Percentiles rank a stretch among this genome's conserved stretches.
Evolutionary conservation across 2,113 vertebrate genomes (phyloP).

Genomic region (Apistogramma diplotaenia): DNA sequence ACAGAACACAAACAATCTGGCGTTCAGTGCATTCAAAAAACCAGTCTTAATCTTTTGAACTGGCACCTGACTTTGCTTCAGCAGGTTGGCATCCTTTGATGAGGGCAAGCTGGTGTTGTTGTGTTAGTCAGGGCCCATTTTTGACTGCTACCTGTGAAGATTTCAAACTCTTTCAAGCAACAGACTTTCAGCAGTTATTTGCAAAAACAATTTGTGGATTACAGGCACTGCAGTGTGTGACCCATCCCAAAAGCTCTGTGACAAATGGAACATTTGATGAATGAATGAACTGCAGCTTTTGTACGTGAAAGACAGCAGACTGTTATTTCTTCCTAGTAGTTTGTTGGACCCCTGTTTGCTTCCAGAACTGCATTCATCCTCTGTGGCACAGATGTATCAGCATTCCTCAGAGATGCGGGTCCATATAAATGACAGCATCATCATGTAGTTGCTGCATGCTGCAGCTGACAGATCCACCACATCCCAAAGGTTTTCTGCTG

Average conservation of each 20-base stretch:
- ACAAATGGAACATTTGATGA: not conserved
- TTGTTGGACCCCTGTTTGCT: not conserved
- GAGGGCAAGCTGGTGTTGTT: conserved; percentile 1
- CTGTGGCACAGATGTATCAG: not conserved
- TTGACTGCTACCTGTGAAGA: not conserved
- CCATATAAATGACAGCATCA: not conserved
- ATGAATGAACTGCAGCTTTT: not conserved
- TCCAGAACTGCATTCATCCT: rapidly evolving
- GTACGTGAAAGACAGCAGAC: not conserved
- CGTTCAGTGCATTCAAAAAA: not conserved
- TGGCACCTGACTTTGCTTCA: conserved; percentile 1
- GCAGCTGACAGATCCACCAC: rapidly evolving
- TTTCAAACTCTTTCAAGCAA: not conserved
- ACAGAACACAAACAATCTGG: not conserved
- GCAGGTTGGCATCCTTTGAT: conserved; percentile 33
- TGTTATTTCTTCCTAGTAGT: not conserved
- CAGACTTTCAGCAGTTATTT: not conserved
- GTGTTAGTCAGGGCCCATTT: conserved; percentile 10
- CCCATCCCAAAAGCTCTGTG: not conserved
- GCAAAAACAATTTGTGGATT: not conserved
- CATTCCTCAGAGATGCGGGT: not conserved
- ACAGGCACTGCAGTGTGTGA: not conserved
- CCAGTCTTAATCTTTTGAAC: not conserved
- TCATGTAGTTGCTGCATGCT: not conserved
- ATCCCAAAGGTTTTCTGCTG: no score